phyloP scores from a whole-genome alignment of 2,888 invertebrate genomes.

The Dryobotodes eremita region DNA sequence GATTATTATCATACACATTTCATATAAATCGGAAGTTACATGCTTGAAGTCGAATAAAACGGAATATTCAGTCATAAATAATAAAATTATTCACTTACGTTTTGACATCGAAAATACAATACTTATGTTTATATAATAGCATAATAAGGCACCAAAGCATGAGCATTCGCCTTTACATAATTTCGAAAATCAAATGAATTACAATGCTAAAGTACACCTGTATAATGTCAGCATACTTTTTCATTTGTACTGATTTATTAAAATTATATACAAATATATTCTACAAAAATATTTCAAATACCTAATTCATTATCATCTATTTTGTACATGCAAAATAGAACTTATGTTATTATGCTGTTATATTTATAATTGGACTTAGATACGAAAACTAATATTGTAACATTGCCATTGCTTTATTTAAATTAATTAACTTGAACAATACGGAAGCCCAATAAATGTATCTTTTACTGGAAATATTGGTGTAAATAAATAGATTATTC shows the following conservation, averaged over 20 bases:
- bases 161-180: constrained; percentile 73
- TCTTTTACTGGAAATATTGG: constrained; percentile 66
- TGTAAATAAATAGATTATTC: constrained; percentile 60
- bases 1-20: constrained; percentile 64
- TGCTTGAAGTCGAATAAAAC: constrained; percentile 56
- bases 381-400: constrained; percentile 50
- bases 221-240: constrained; percentile 69
- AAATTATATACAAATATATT: constrained; percentile 75
- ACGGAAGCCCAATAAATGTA: constrained; percentile 70
- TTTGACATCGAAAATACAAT: constrained; percentile 64
- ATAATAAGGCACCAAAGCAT: constrained; percentile 82
- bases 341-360: constrained; percentile 67
- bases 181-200: constrained; percentile 58
- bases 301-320: constrained; percentile 66
- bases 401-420: constrained; percentile 56
- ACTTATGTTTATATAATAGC: constrained; percentile 69
- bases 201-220: constrained; percentile 53
- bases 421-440: constrained; percentile 44
- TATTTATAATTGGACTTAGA: constrained; percentile 60
- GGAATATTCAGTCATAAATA: constrained; percentile 74
- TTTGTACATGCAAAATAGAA: constrained; percentile 75
- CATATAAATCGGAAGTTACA: constrained; percentile 51
- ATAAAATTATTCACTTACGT: constrained; percentile 66
- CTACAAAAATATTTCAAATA: constrained; percentile 70
- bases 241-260: constrained; percentile 81